phyloP scores from a whole-genome alignment of 2,113 vertebrate species.

The Laticauda colubrina region DNA sequence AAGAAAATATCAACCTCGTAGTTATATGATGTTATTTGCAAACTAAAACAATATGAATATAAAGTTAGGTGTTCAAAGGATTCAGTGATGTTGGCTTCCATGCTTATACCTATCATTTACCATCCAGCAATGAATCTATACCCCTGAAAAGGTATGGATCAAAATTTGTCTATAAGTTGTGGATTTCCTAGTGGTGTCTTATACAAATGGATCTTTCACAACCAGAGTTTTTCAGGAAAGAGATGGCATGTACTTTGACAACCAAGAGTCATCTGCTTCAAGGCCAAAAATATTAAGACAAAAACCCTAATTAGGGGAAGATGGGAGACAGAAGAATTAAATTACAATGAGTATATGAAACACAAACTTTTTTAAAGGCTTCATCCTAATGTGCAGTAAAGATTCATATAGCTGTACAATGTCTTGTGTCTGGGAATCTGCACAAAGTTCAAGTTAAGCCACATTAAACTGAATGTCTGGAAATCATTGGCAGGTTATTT shows the following conservation, averaged over 20 bases:
- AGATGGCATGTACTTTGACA: not conserved
- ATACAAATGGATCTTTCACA: not conserved
- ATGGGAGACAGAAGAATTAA: not conserved
- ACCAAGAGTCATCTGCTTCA: not conserved
- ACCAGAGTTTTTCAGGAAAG: not conserved
- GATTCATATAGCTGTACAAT: not conserved
- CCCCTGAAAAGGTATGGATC: not conserved
- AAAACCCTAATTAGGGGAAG: not conserved
- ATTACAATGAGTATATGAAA: not conserved
- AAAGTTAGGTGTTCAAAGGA: conserved; percentile 44
- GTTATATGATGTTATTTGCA: conserved; percentile 58
- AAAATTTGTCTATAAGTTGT: not conserved
- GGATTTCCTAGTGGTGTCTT: not conserved
- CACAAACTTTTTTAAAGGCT: not conserved
- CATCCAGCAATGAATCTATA: conserved; percentile 36
- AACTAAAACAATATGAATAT: conserved; percentile 59
- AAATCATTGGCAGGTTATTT: not conserved
- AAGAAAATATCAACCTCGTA: conserved; percentile 59
- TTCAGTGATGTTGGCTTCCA: conserved; percentile 39
- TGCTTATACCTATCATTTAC: conserved; percentile 17
- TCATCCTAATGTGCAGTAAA: not conserved
- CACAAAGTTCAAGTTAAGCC: not conserved
- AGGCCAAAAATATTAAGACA: not conserved
- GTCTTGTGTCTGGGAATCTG: not conserved
- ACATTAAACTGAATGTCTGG: not conserved